Base-by-base conservation (phyloP, 2,113 vertebrate species). In the Onychostoma macrolepis region DNA sequence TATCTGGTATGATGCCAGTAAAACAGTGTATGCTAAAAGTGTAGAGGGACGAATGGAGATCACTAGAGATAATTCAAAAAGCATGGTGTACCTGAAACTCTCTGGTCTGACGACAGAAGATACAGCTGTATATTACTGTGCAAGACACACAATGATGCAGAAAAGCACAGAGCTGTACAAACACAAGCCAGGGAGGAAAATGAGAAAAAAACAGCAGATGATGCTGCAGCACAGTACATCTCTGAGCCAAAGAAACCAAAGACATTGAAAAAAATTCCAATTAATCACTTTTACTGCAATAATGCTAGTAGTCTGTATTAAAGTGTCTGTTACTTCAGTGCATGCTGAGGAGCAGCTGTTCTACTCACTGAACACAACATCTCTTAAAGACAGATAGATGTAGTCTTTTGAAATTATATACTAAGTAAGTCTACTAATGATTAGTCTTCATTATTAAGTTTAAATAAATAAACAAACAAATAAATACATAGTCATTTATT, bases 91-190 rank as follows among this genome's bases (percentile, higher is more conserved):
- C 65, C 15, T 91, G 28, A 85, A 88, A 6, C 82, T 88, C 58
- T 61, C 83, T 28, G 88, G 85, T 24, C 1, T 94, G 87, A 87
- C 89, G 80, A 48, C 82, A 85, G 91, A 89, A 58, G 85, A 93
- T 80, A 50, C 85, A 38, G 89, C 88, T 65, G 38, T 72, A 1
- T 72, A 79, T 91, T 87, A 88, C 56, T 88, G 87, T 89, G 84
- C 74, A 7, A 17, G 24, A 0, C 84, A 92, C 90, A 90, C 58
- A n/a, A n/a, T n/a, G 13, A 53, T 21, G 88, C 82, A 92, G 75
- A 88, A 13, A 74, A 43, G 12, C 58, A 28, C 2, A 80, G 41
- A 75, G 33, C 41, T 78, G 63, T 80, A 56, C 63, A 56, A 86
- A 86, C 72, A 71, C 72, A 24, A n/a, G 13, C 15, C 50, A 28